Conservation (phyloP, 2,797 vertebrate genomes). For the Liparis tanakae region DNA sequence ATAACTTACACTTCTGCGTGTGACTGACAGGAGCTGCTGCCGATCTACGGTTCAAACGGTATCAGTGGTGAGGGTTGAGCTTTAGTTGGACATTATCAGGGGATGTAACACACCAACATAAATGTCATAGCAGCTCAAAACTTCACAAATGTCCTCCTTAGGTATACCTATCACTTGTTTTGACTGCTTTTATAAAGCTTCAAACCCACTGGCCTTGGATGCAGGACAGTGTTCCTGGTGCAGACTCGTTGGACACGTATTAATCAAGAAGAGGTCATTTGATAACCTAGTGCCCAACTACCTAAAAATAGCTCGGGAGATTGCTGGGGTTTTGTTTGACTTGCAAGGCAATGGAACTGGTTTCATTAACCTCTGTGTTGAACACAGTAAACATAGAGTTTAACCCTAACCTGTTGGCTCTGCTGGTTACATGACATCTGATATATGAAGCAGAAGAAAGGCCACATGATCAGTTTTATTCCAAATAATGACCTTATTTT, state of each 20-base stretch:
- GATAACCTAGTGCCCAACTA: conserved; percentile 55
- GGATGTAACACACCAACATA: conserved; percentile 9
- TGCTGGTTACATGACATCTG: neutral
- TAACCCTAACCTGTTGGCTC: neutral
- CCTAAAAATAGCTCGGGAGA: conserved; percentile 68
- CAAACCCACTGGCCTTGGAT: conserved; percentile 19
- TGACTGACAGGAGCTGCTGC: conserved; percentile 60
- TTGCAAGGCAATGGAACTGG: conserved; percentile 33
- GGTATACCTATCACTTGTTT: neutral
- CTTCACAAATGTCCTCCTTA: neutral
- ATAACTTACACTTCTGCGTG: conserved; percentile 27
- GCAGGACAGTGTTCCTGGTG: conserved; percentile 30
- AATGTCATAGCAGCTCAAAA: neutral
- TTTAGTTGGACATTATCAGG: too few relatives aligned
- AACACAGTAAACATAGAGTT: conserved; percentile 16
- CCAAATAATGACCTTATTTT: neutral
- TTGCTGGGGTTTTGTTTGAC: conserved; percentile 60
- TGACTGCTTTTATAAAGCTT: neutral
- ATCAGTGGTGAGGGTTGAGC: neutral
- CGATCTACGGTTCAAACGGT: conserved; percentile 13
- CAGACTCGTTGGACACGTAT: conserved; percentile 55
- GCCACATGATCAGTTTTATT: neutral
- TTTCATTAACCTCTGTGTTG: conserved; percentile 39
- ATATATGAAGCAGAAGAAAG: neutral
- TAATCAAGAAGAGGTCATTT: conserved; percentile 63